Conservation (phyloP, 2,797 vertebrate genomes). For the Lophotriccus pileatus region DNA sequence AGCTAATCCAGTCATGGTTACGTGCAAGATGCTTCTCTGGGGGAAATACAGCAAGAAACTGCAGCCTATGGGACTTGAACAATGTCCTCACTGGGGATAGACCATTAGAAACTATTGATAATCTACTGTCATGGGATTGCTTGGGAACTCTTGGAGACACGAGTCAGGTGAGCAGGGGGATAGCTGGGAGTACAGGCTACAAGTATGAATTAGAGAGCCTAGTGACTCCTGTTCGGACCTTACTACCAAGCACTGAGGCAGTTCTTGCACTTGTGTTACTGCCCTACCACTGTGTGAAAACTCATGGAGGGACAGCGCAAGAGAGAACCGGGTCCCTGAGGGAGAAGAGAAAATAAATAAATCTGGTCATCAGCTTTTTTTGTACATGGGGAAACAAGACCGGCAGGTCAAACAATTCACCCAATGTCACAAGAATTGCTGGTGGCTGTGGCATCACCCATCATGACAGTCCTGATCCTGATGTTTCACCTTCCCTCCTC, state of each 20-base stretch:
- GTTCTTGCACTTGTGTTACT: neutral
- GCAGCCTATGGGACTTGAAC: neutral
- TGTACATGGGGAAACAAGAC: neutral
- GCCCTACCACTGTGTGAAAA: neutral
- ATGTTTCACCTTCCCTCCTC: neutral
- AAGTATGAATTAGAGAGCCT: neutral
- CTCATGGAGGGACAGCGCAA: neutral
- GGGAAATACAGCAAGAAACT: neutral
- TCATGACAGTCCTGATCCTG: neutral
- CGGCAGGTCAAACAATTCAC: neutral
- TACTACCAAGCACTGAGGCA: neutral
- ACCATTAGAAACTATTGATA: neutral
- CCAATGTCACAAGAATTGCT: neutral
- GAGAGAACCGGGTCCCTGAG: rapidly evolving
- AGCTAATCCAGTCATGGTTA: neutral
- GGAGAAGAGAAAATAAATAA: neutral
- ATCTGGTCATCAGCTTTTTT: neutral
- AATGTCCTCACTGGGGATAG: neutral
- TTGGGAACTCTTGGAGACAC: neutral
- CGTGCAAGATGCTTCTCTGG: neutral
- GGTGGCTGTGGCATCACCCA: neutral
- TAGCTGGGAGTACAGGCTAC: neutral
- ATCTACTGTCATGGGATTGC: neutral
- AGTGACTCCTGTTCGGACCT: neutral
- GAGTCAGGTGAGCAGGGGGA: neutral